Evolutionary conservation across 2,797 vertebrate genomes (phyloP), one percentile per base, ranked within the genome.

Genomic region (Molossus alvarezi): DNA sequence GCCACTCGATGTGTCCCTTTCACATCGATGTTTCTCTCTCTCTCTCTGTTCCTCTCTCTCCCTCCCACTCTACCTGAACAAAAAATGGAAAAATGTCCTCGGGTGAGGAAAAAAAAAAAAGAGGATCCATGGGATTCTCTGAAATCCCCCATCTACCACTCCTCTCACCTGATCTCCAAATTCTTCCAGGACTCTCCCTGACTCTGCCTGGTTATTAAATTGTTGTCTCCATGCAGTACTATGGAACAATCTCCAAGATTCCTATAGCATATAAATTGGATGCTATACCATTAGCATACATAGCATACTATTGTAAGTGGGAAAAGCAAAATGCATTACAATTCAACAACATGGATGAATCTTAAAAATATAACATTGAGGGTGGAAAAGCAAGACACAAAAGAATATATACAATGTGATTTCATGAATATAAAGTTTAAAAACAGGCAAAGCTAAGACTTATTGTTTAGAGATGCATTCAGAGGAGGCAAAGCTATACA

Each of bases 361-460:
- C 85, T 76, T 88, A 37, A 82, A 86, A 87, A 65, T 82, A 55
- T n/a, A 85, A 69, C 71, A 55, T 25, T 87, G 58, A 77, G 57
- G 41, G 76, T 81, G 45, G 62, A 60, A 4, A 84, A 48, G 25
- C 15, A 89, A 90, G 51, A 60, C 21, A 65, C 27, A 72, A 90
- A 83, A 87, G 12, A 96, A 64, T 55, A 79, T 27, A 62, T 48
- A 55, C 5, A 41, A 29, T 65, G 72, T 37, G 29, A 87, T 72
- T 53, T 58, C 17, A 51, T n/a, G 81, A 72, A 69, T 37, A 23
- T n/a, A 73, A 84, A 90, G 17, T 65, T 75, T 75, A 10, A 69
- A 65, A 95, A 80, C n/a, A 45, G n/a, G 13, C 23, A 64, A 29
- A 41, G 17, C 71, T 71, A 37, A 90, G 60, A 27, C 71, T 73